These are phyloP conservation scores for Hirtodrosophila confusa DNA, from an alignment of 2,888 invertebrate species.

Conservation along the genomic window DNA sequence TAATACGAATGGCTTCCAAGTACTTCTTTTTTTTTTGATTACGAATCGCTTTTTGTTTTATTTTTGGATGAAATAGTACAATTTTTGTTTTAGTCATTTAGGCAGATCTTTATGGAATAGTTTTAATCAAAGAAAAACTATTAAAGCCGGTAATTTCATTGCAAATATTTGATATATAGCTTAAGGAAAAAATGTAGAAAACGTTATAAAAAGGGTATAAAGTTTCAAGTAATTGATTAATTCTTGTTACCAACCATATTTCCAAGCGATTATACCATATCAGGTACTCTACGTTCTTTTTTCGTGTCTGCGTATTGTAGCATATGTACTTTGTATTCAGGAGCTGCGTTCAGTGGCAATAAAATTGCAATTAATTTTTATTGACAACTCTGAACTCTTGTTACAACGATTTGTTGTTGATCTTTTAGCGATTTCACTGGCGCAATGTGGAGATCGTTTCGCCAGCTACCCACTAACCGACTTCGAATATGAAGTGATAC, in stretches of 20 bases:
- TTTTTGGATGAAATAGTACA: no score
- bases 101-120: no score
- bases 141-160: no score
- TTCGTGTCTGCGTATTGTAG: conserved; percentile 11
- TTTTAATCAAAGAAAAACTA: no score
- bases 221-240: no score
- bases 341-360: conserved; percentile 71
- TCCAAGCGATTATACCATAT: conserved; percentile 3
- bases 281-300: neutral
- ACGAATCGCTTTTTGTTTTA: no score
- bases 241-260: conserved; percentile 22
- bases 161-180: no score
- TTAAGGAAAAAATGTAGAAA: no score
- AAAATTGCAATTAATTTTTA: conserved; percentile 83
- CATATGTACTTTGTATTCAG: conserved; percentile 67
- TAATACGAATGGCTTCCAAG: no score
- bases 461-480: conserved; percentile 1
- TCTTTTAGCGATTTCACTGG: conserved; percentile 61
- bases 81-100: no score
- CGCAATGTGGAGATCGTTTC: conserved; percentile 38
- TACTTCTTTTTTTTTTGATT: no score
- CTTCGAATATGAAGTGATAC: conserved; percentile 8
- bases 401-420: conserved; percentile 67
- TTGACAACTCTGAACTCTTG: conserved; percentile 81
- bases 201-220: no score